Percentiles rank a stretch among this genome's conserved stretches.
phyloP scores from a whole-genome alignment of 2,113 vertebrate genomes.

The Psophia crepitans region DNA sequence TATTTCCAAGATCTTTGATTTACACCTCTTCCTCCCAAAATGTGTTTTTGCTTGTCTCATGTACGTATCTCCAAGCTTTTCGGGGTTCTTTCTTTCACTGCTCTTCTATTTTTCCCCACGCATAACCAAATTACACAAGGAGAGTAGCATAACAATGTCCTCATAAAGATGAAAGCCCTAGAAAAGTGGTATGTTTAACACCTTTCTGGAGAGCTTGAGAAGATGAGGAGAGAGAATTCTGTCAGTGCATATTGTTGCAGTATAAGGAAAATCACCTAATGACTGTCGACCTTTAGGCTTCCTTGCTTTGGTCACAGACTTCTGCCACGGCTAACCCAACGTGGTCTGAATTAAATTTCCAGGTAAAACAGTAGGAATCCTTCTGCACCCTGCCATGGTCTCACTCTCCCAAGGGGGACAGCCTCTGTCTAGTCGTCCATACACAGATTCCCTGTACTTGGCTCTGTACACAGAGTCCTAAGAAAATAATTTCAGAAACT shows the following conservation, averaged over 20 bases:
- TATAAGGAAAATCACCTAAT: background rate
- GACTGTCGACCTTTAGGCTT: background rate
- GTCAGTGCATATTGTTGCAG: background rate
- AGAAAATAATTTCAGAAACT: slow-evolving; percentile 33
- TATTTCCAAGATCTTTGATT: background rate
- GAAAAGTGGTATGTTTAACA: background rate
- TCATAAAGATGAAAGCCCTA: background rate
- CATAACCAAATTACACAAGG: background rate
- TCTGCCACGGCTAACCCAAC: background rate
- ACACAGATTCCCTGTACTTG: background rate
- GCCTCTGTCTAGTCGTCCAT: background rate
- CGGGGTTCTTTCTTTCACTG: background rate
- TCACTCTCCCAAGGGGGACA: slow-evolving; percentile 3
- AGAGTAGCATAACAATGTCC: background rate
- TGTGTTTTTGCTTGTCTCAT: background rate
- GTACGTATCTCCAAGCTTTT: background rate
- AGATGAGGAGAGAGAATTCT: background rate
- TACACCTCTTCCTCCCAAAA: background rate
- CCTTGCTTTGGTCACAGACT: background rate
- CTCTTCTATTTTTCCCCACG: background rate
- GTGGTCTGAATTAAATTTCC: background rate
- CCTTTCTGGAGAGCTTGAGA: background rate
- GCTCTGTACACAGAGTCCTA: slow-evolving; percentile 14
- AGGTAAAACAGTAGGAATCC: background rate
- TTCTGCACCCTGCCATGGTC: slow-evolving; percentile 50